Conservation (phyloP, 2,888 invertebrate species). For the Hyppa rectilinea region DNA sequence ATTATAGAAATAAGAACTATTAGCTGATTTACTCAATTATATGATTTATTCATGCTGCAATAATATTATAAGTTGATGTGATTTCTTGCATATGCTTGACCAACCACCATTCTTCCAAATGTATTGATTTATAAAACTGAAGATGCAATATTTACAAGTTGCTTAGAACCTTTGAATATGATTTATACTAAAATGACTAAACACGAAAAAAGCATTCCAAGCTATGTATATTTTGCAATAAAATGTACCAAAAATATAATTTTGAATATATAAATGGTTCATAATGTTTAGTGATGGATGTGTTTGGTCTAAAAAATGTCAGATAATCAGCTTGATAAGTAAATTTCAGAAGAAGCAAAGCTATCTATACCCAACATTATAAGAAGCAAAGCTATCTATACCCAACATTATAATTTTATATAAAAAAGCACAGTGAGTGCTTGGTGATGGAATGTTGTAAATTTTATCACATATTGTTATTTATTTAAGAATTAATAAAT, state of each 20-base stretch:
- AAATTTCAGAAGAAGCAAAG: constrained; percentile 37
- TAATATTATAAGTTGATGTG: constrained; percentile 18
- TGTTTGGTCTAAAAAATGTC: constrained; percentile 32
- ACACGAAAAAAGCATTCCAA: constrained; percentile 66
- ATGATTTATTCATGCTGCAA: constrained; percentile 30
- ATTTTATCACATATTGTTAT: constrained; percentile 81
- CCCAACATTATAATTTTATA: constrained; percentile 55
- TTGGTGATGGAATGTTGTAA: constrained; percentile 85
- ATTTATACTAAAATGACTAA: constrained; percentile 30
- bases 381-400: constrained; percentile 46
- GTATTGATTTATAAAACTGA: constrained; percentile 6
- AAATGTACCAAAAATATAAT: constrained; percentile 61
- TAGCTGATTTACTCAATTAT: constrained; percentile 27
- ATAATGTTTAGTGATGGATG: constrained; percentile 39
- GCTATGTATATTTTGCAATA: constrained; percentile 57
- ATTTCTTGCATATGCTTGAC: constrained; percentile 23
- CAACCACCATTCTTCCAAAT: constrained; percentile 15
- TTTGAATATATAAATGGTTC: constrained; percentile 28
- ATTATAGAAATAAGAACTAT: constrained; percentile 48
- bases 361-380: constrained; percentile 54
- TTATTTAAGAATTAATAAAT: constrained; percentile 87
- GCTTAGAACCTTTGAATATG: constrained; percentile 16
- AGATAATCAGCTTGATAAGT: constrained; percentile 37
- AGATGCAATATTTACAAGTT: constrained; percentile 2
- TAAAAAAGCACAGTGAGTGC: constrained; percentile 62